Evolutionary conservation across 1,140 invertebrate genomes (phyloP).

Genomic region (Potamilus streckersoni): DNA sequence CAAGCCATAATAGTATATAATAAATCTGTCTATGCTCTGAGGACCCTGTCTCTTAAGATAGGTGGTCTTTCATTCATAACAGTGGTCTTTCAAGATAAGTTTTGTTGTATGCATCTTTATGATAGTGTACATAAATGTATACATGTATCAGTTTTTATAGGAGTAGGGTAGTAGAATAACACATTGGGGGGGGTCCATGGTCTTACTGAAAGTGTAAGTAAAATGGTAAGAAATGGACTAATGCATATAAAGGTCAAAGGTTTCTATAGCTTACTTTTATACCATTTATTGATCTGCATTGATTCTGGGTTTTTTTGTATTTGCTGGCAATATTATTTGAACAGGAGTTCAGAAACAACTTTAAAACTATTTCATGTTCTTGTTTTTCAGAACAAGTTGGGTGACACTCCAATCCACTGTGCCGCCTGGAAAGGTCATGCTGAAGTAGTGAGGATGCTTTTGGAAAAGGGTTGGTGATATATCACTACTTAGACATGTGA

Average conservation of each 20-base stretch:
- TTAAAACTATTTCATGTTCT: constrained; percentile 3
- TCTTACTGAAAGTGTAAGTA: too few relatives aligned
- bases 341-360: not conserved
- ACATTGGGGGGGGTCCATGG: too few relatives aligned
- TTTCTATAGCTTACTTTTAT: not conserved
- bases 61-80: too few relatives aligned
- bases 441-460: constrained; percentile 64
- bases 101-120: too few relatives aligned
- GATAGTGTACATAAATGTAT: too few relatives aligned
- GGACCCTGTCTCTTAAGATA: too few relatives aligned
- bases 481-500: not conserved
- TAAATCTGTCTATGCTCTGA: too few relatives aligned
- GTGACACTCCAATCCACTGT: constrained; percentile 72
- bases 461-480: constrained; percentile 62
- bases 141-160: too few relatives aligned
- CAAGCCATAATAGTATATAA: too few relatives aligned
- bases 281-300: constrained; percentile 68
- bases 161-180: too few relatives aligned
- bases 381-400: constrained; percentile 65
- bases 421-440: constrained; percentile 70
- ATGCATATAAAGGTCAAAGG: not conserved
- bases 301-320: constrained; percentile 53
- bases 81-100: too few relatives aligned
- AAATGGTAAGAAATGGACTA: too few relatives aligned
- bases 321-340: not conserved